Conservation (phyloP, 2,888 invertebrate species). For the Rhagonycha fulva region DNA sequence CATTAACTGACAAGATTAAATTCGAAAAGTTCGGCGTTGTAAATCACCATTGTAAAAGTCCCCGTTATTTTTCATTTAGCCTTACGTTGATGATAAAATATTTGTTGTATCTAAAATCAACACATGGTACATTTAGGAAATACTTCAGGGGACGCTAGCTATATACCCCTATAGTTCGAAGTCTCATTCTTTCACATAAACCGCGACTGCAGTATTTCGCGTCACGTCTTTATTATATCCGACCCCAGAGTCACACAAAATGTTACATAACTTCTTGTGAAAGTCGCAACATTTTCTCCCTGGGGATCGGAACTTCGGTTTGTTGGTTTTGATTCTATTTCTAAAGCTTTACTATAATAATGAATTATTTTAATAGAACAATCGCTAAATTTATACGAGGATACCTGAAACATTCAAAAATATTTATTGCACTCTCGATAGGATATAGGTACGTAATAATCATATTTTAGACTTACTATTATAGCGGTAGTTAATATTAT, state of each 20-base stretch:
- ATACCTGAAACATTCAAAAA: background rate
- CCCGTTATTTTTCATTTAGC: constrained; percentile 45
- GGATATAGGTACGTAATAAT: too few relatives aligned
- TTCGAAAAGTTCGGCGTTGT: constrained; percentile 46
- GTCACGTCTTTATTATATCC: constrained; percentile 59
- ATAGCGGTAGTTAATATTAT: background rate
- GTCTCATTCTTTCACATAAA: constrained; percentile 53
- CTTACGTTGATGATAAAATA: constrained; percentile 49
- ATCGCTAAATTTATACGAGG: background rate
- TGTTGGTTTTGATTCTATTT: constrained; percentile 47
- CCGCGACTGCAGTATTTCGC: constrained; percentile 52
- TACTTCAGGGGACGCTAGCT: constrained; percentile 44
- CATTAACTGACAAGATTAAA: constrained; percentile 47
- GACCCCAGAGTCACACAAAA: constrained; percentile 55
- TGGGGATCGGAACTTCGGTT: constrained; percentile 45
- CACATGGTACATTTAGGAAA: constrained; percentile 45
- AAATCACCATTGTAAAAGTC: constrained; percentile 41
- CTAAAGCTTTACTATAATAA: constrained; percentile 3
- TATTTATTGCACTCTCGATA: background rate
- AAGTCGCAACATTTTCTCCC: constrained; percentile 51
- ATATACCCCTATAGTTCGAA: constrained; percentile 40
- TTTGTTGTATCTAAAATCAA: constrained; percentile 44
- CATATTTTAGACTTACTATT: too few relatives aligned
- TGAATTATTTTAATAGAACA: background rate
- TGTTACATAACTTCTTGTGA: constrained; percentile 58